Evolutionary conservation across 2,113 vertebrate species (phyloP).

Genomic region (Epinephelus cyanopodus): DNA sequence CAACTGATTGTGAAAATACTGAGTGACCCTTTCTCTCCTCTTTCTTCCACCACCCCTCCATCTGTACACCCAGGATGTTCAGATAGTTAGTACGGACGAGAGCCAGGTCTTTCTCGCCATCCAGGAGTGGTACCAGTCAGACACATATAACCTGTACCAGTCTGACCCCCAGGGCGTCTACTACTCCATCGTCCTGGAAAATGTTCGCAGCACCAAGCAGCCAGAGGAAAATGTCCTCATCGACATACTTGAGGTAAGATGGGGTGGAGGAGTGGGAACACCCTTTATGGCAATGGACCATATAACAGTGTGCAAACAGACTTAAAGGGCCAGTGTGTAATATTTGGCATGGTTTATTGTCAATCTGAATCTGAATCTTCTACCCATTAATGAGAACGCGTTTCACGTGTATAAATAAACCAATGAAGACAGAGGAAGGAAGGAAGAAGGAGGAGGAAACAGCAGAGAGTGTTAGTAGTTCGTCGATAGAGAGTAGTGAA

Average conservation of each 20-base stretch:
- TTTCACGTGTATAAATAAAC: no score
- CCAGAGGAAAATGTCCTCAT: constrained; percentile 93
- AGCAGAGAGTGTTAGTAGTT: no score
- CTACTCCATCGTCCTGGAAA: constrained; percentile 92
- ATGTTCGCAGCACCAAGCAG: constrained; percentile 94
- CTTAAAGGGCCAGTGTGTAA: no score
- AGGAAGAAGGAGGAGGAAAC: no score
- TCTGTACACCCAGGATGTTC: constrained; percentile 88
- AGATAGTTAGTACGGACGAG: constrained; percentile 96
- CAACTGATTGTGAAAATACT: background rate
- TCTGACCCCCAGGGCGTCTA: constrained; percentile 91
- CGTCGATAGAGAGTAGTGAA: no score
- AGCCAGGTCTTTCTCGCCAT: constrained; percentile 95
- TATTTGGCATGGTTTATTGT: no score
- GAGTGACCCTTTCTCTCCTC: background rate
- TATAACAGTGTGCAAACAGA: no score
- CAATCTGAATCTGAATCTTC: no score
- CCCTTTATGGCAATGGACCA: no score
- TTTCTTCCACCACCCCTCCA: background rate
- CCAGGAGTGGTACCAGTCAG: constrained; percentile 96
- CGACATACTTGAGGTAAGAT: constrained; percentile 94
- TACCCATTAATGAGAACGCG: no score
- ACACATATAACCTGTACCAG: constrained; percentile 97
- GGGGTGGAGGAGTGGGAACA: background rate
- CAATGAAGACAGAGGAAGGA: no score